Evolutionary conservation across 2,888 invertebrate genomes (phyloP), one percentile per base, ranked within the genome.

Genomic region (Watsonalla binaria): DNA sequence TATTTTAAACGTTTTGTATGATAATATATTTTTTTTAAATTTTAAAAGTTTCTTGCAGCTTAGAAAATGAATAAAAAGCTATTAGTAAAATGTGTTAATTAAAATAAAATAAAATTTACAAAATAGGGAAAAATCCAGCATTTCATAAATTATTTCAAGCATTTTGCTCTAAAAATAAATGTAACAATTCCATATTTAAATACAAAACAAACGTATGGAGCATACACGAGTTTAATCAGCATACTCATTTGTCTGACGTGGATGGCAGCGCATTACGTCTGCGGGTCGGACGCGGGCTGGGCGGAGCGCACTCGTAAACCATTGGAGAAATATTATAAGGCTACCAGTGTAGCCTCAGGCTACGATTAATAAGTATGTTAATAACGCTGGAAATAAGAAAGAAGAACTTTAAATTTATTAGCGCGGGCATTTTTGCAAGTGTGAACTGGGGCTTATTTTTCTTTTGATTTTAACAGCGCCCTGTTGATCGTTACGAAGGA

Each of bases 351-450:
- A 80, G 84, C 87, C 80, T 74, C 78, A 74, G 89, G 86, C 85
- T 76, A 68, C 79, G 80, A 85, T 87, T 87, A 87, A 86, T 88
- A 86, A 84, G 83, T 82, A 84, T 84, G 85, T 86, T 87, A 86
- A 86, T 88, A 80, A 69, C 66, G 61, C 61, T 60, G 61, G 60
- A 70, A 70, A 68, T 65, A 69, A 70, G 65, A 67, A 71, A 68
- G 64, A 65, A 65, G 64, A 60, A 71, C 65, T 63, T 64, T 64
- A 58, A 58, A 60, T 59, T 60, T 63, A 65, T 63, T 66, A 57
- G 63, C 55, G 58, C 62, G 59, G 66, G 62, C 63, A 58, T 59
- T 60, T 67, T 62, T 60, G 67, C 68, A 61, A 74, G 77, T 77
- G 77, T 72, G 73, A 76, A 76, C 72, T 65, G 56, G 55, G 63